These are phyloP conservation scores for Bufotes viridis DNA, from an alignment of 2,797 vertebrate species.

Conservation along the genomic window DNA sequence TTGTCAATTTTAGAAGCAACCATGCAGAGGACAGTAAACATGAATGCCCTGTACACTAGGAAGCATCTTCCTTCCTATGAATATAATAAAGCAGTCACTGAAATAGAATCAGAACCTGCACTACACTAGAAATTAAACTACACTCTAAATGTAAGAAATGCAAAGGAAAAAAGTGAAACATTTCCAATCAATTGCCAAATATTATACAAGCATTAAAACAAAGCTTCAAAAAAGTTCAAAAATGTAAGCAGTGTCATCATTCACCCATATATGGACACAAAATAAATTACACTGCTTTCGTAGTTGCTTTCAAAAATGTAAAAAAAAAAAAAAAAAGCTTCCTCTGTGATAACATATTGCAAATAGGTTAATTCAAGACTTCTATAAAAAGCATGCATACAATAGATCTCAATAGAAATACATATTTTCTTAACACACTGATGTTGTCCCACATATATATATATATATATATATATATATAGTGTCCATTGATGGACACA, in stretches of 20 bases:
- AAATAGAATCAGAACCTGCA: conserved; percentile 36
- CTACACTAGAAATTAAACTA: conserved; percentile 34
- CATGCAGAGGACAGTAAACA: conserved; percentile 34
- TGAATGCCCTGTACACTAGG: conserved; percentile 35
- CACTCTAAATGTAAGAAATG: conserved; percentile 11
- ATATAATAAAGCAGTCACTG: conserved; percentile 35
- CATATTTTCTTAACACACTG: conserved; percentile 45
- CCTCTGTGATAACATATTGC: conserved; percentile 38
- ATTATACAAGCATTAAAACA: conserved; percentile 43
- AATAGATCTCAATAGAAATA: conserved; percentile 60
- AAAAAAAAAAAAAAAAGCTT: conserved; percentile 30
- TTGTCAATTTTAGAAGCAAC: conserved; percentile 38
- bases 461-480: conserved; percentile 48
- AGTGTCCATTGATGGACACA: conserved; percentile 10
- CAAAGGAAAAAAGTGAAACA: conserved; percentile 5
- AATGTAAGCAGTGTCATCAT: conserved; percentile 22
- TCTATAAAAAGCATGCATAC: conserved; percentile 63
- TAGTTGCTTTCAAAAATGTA: not conserved
- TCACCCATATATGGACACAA: not conserved
- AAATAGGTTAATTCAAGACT: conserved; percentile 58
- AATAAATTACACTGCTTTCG: conserved; percentile 1
- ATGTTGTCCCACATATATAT: conserved; percentile 62
- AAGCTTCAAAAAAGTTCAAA: conserved; percentile 28
- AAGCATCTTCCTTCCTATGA: conserved; percentile 1
- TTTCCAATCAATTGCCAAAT: conserved; percentile 9